Evolutionary conservation across 2,888 invertebrate genomes (phyloP), one percentile per base, ranked within the genome.

Genomic region (Dryococelus australis): DNA sequence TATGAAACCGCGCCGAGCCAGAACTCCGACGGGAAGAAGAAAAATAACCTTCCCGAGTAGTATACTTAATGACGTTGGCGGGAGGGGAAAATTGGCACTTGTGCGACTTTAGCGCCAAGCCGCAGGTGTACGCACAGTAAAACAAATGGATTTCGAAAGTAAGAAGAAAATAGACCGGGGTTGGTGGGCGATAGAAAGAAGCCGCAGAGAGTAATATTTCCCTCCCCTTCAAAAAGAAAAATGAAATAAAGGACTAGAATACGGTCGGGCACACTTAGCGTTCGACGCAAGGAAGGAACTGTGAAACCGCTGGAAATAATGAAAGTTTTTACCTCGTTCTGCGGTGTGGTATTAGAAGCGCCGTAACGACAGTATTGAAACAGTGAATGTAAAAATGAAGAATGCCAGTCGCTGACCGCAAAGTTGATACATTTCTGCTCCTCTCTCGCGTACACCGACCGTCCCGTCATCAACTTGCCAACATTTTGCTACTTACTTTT

Each of bases 121-220:
- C 35, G 13, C 35, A 83, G 28, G 83, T 6, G 35, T 83, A 83
- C 35, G 35, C 83, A 24, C 6, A 16, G 28, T 83, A 83, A 83
- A 83, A 83, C 83, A 83, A 83, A 83, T 83, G 83, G 43, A 83
- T 43, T 83, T 83, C 35, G 28, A 83, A 83, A 43, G 35, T 6
- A 83, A 8, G 43, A 43, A 35, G 83, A 83, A 35, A 83, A 83
- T 27, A 28, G 80, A 28, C 26, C 8, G 24, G 4, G 83, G 27
- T 24, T 16, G 83, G 83, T 4, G 43, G n/a, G 35, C n/a, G 35
- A 35, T 83, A 83, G 83, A 83, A 65, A 65, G 13, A 65, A 65
- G 65, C 65, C n/a, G n/a, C 16, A 24, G 24, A 65, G 65, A 12
- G 65, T 65, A 65, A 65, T 20, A 65, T 65, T 65, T 65, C 24